Conservation (phyloP, 2,888 invertebrate genomes). For the Zaprionus lineosus region DNA sequence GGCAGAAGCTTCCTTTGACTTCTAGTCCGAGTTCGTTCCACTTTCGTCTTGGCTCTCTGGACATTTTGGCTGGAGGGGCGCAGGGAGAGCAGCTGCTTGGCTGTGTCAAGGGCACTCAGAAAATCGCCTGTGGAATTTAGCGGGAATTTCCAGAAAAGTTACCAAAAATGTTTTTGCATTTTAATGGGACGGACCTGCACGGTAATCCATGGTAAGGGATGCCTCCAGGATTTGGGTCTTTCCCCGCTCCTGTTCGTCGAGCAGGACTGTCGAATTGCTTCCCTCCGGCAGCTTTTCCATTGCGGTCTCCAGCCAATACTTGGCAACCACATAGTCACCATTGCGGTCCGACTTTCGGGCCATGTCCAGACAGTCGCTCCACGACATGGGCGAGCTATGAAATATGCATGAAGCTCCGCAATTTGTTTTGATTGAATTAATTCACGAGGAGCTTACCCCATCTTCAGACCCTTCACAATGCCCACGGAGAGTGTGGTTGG, state of each 20-base stretch:
- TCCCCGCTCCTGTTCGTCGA: slow-evolving; percentile 37
- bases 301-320: slow-evolving; percentile 78
- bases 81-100: slow-evolving; percentile 59
- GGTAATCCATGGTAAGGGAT: slow-evolving; percentile 66
- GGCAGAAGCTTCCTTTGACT: slow-evolving; percentile 14
- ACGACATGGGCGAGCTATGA: slow-evolving; percentile 75
- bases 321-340: slow-evolving; percentile 70
- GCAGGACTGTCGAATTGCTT: slow-evolving; percentile 30
- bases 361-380: slow-evolving; percentile 79
- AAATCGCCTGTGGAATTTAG: slow-evolving; percentile 73
- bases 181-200: slow-evolving; percentile 58
- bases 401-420: slow-evolving; percentile 14
- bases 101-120: slow-evolving; percentile 59
- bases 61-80: slow-evolving; percentile 60
- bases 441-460: slow-evolving; percentile 57
- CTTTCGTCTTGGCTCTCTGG: slow-evolving; percentile 48
- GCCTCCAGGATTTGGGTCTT: slow-evolving; percentile 63
- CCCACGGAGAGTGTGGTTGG: slow-evolving; percentile 85
- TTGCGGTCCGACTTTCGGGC: slow-evolving; percentile 68
- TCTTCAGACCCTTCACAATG: slow-evolving; percentile 81
- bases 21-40: slow-evolving; percentile 47
- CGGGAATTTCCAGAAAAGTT: no score
- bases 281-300: slow-evolving; percentile 58
- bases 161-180: slow-evolving; percentile 16
- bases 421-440: slow-evolving; percentile 27